Evolutionary conservation across 2,888 invertebrate genomes (phyloP).

Genomic region (Apodemia duryi): DNA sequence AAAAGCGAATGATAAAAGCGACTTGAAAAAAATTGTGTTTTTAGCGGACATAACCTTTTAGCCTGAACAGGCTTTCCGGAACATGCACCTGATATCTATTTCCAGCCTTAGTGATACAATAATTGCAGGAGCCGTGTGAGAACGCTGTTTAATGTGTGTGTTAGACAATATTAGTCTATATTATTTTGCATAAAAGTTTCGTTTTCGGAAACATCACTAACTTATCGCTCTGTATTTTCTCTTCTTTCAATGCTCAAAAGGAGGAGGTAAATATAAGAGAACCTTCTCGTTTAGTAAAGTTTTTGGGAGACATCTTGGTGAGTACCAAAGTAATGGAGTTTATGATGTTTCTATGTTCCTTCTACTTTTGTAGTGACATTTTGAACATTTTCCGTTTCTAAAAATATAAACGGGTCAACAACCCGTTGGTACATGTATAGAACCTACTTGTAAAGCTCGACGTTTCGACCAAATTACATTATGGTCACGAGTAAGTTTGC

Average conservation of each 20-base stretch:
- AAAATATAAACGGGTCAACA: neutral
- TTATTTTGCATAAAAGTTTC: slow-evolving; percentile 36
- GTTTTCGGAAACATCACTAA: slow-evolving; percentile 64
- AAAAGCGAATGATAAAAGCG: too few relatives aligned
- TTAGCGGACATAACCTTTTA: neutral
- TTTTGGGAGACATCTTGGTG: slow-evolving; percentile 57
- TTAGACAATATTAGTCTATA: slow-evolving; percentile 36
- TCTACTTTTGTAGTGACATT: slow-evolving; percentile 13
- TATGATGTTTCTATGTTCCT: slow-evolving; percentile 57
- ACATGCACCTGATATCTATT: neutral
- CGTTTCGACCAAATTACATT: too few relatives aligned
- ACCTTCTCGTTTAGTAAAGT: slow-evolving; percentile 55
- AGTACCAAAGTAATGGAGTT: slow-evolving; percentile 52
- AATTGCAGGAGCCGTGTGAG: slow-evolving; percentile 50
- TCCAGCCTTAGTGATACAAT: slow-evolving; percentile 30
- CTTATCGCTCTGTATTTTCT: slow-evolving; percentile 69
- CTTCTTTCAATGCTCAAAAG: slow-evolving; percentile 72
- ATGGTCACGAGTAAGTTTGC: too few relatives aligned
- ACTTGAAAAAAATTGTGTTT: too few relatives aligned
- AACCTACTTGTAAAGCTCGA: too few relatives aligned
- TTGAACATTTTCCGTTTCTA: neutral
- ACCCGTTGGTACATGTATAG: too few relatives aligned
- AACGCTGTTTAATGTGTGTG: slow-evolving; percentile 49
- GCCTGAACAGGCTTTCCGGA: neutral
- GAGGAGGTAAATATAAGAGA: slow-evolving; percentile 73